phyloP scores from a whole-genome alignment of 2,888 invertebrate species.

The Phaedon cochleariae region DNA sequence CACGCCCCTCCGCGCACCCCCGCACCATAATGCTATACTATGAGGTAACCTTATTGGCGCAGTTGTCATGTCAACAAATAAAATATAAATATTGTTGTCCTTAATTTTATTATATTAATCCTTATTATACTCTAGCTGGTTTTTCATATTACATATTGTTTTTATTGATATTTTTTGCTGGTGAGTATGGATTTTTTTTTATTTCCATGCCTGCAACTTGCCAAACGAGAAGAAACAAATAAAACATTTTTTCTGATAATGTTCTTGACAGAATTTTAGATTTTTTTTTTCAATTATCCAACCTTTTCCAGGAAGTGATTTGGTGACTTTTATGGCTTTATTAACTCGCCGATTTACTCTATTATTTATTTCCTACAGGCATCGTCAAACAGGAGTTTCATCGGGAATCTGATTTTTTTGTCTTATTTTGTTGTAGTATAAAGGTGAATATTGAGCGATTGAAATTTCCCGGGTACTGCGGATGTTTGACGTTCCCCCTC shows the following conservation, averaged over 20 bases:
- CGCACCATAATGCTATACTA: no score
- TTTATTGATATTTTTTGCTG: constrained; percentile 26
- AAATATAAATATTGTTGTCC: constrained; percentile 35
- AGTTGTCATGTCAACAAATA: constrained; percentile 37
- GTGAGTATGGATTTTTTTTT: constrained; percentile 25
- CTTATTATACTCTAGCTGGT: constrained; percentile 28
- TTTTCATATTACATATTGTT: constrained; percentile 34
- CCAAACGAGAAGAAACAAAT: no score
- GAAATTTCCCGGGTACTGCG: constrained; percentile 52
- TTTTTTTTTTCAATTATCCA: background rate
- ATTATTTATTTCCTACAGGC: no score
- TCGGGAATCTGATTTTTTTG: background rate
- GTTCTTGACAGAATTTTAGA: constrained; percentile 12
- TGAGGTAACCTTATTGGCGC: no score
- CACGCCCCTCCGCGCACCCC: no score
- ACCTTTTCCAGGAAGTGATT: no score
- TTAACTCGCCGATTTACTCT: no score
- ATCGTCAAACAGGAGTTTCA: no score
- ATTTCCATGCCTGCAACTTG: background rate
- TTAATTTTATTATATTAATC: constrained; percentile 32
- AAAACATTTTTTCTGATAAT: no score
- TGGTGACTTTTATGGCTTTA: no score
- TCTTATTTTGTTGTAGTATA: constrained; percentile 16
- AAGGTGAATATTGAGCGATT: constrained; percentile 24
- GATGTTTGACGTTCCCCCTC: constrained; percentile 51